phyloP scores from a whole-genome alignment of 1,140 invertebrate species.

The Aphis craccivora region DNA sequence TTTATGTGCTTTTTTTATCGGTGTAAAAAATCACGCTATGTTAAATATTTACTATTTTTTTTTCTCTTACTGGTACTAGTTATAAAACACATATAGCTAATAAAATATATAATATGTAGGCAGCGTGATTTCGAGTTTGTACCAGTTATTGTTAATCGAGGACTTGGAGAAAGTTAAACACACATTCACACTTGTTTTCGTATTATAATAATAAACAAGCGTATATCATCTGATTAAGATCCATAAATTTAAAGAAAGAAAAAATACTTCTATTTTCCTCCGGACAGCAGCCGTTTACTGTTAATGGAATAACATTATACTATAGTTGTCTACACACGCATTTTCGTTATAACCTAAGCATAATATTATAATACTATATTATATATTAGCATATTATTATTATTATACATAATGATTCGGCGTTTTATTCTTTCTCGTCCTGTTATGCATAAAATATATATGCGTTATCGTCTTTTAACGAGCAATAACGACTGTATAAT shows the following conservation, averaged over 20 bases:
- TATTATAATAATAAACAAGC: not conserved
- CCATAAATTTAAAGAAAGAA: not conserved
- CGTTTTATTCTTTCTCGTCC: not conserved
- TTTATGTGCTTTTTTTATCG: not conserved
- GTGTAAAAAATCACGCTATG: not conserved
- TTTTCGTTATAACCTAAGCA: no score
- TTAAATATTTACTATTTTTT: not conserved
- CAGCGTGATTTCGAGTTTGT: conserved; percentile 34
- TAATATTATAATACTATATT: no score
- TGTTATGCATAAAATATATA: not conserved
- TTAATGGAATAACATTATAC: not conserved
- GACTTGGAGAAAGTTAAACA: conserved; percentile 46
- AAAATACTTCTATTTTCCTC: conserved; percentile 21
- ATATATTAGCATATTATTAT: not conserved
- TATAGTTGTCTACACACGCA: not conserved
- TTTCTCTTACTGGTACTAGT: conserved; percentile 9
- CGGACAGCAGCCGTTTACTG: not conserved
- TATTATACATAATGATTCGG: not conserved
- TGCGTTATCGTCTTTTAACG: not conserved
- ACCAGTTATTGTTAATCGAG: conserved; percentile 21
- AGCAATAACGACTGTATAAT: not conserved
- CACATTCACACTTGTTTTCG: conserved; percentile 12
- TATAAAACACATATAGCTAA: not conserved
- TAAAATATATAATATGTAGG: not conserved
- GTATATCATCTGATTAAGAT: not conserved